phyloP scores from a whole-genome alignment of 2,113 vertebrate genomes.

The Osmerus eperlanus region DNA sequence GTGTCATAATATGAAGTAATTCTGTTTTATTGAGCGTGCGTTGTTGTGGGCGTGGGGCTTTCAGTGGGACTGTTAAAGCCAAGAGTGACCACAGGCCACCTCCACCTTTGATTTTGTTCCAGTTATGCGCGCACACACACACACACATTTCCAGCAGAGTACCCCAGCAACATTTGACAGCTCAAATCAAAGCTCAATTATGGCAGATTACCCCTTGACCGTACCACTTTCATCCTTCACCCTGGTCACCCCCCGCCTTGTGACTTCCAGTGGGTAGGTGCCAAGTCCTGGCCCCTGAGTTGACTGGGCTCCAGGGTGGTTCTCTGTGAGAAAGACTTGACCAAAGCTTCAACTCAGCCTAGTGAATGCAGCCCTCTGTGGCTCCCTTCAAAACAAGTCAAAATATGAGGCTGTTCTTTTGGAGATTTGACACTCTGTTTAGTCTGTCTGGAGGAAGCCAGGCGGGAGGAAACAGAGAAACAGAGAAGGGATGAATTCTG shows the following conservation, averaged over 20 bases:
- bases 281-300: constrained; percentile 4
- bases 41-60: too few relatives aligned
- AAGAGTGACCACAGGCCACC: too few relatives aligned
- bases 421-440: not conserved
- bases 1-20: too few relatives aligned
- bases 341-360: constrained; percentile 15
- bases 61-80: too few relatives aligned
- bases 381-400: not conserved
- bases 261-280: constrained; percentile 17
- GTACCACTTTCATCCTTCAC: not conserved
- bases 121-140: not conserved
- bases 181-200: constrained; percentile 18
- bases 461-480: not conserved
- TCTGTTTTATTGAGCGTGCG: too few relatives aligned
- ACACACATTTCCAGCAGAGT: not conserved
- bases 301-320: not conserved
- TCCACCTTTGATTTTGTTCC: not conserved
- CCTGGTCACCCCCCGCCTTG: not conserved
- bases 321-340: constrained; percentile 26
- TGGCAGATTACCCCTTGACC: constrained; percentile 5
- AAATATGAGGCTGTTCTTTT: not conserved
- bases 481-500: not conserved
- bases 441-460: not conserved
- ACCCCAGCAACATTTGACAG: not conserved
- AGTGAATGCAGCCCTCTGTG: constrained; percentile 5